Evolutionary conservation across 92 coral and sea anemone genomes (phyloP), one percentile per base, ranked within the genome.

Genomic region (Porites cylindrica): DNA sequence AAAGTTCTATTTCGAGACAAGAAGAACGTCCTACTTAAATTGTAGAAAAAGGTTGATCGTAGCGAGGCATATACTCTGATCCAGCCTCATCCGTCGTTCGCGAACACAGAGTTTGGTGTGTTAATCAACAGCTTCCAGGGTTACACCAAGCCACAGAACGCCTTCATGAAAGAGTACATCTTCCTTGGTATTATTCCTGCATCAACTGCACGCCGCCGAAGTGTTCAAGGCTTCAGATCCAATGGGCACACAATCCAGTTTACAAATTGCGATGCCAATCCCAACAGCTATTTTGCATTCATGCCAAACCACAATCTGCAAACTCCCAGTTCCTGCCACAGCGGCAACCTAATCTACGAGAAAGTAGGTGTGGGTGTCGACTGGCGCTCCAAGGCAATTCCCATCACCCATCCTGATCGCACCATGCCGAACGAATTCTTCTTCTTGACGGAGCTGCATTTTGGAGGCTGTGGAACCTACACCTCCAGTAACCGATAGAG

Each of bases 401-500:
- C 88, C 16, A 51, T 73, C 9, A 20, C 6, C 61, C 75, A 77
- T 61, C 80, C 93, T 1, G 80, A 62, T 51, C 93, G 93, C 66
- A 73, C 32, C 17, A 66, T 87, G 72, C 91, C 94, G 2, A 72
- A 75, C 52, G 82, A 91, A 12, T 91, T 69, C 88, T 88, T 92
- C 78, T 85, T 92, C 88, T 77, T 92, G 11, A 92, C 95, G 24
- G 95, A 92, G 86, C 18, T 92, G 77, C 95, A 92, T 38, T 89
- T 92, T 63, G 95, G 95, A 17, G 47, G 47, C 0, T 38, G 47
- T 38, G 47, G 47, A 38, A 38, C 84, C 61, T 92, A 92, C 86
- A 92, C 93, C 1, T 89, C 95, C 52, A 92, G 93, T 82, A 78
- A 92, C 79, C 95, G 95, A 53, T 89, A 91, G 95, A 70, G 24